These are phyloP conservation scores for Phyllostomus hastatus DNA, from an alignment of 2,113 vertebrate genomes.

Conservation along the genomic window DNA sequence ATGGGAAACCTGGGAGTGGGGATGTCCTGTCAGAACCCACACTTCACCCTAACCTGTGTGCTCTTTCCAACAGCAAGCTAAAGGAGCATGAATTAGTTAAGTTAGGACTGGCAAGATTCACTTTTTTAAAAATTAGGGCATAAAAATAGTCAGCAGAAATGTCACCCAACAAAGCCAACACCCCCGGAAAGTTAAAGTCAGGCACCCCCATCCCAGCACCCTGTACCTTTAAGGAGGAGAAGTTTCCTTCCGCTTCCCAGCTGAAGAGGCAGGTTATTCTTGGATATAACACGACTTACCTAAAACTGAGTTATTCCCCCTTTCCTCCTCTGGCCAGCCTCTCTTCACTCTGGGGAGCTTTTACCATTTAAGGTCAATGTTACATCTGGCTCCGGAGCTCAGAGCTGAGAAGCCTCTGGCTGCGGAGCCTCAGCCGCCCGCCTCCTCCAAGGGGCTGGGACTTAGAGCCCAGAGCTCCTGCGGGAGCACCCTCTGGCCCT, in stretches of 20 bases:
- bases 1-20: not conserved
- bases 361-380: conserved; percentile 99
- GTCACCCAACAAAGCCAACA: conserved; percentile 25
- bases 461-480: conserved; percentile 76
- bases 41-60: conserved; percentile 32
- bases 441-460: conserved; percentile 76
- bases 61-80: conserved; percentile 17
- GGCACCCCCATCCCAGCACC: conserved; percentile 61
- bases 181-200: conserved; percentile 32
- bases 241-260: conserved; percentile 69
- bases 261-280: conserved; percentile 84
- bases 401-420: conserved; percentile 80
- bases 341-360: conserved; percentile 98
- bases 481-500: conserved; percentile 46
- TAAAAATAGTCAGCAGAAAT: conserved; percentile 37
- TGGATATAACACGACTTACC: conserved; percentile 85
- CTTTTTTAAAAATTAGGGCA: conserved; percentile 50
- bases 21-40: not conserved
- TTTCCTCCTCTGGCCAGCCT: conserved; percentile 90
- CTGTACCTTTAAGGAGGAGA: conserved; percentile 89
- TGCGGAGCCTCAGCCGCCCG: conserved; percentile 44
- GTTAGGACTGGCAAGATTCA: not conserved
- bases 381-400: conserved; percentile 89
- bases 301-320: conserved; percentile 89
- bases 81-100: not conserved